These are phyloP conservation scores for Ceratitis capitata DNA, from an alignment of 1,140 invertebrate species.

Conservation along the genomic window DNA sequence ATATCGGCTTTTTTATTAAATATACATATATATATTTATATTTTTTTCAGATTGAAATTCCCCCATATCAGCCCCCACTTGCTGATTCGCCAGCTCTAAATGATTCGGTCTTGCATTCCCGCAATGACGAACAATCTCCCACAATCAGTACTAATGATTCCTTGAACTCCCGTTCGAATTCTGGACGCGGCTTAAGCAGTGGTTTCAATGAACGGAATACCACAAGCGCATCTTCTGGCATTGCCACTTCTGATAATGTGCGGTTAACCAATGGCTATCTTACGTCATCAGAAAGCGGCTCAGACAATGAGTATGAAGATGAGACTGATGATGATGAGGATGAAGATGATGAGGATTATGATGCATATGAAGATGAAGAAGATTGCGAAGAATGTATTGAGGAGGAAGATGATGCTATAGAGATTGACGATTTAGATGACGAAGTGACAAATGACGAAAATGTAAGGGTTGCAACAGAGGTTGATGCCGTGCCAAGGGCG, in stretches of 20 bases:
- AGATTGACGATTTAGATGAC: neutral
- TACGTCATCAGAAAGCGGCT: neutral
- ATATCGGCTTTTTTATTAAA: conserved; percentile 16
- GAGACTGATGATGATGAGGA: neutral
- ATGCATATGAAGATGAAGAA: neutral
- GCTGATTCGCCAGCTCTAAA: neutral
- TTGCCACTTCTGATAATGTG: conserved; percentile 51
- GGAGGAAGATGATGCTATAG: conserved; percentile 8
- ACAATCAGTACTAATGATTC: conserved; percentile 5
- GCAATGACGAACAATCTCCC: neutral
- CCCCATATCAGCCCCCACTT: conserved; percentile 34
- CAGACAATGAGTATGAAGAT: neutral
- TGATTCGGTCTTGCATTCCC: conserved; percentile 23
- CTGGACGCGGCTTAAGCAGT: conserved; percentile 40
- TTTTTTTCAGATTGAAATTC: conserved; percentile 40
- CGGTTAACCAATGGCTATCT: conserved; percentile 38
- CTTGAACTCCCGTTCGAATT: conserved; percentile 13
- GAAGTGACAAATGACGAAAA: neutral
- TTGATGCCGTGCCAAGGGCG: no score
- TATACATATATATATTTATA: neutral
- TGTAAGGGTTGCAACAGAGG: neutral
- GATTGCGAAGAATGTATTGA: neutral
- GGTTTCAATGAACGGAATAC: conserved; percentile 49
- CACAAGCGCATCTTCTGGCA: conserved; percentile 57
- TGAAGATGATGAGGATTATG: neutral